Conservation (phyloP, 2,113 vertebrate genomes). For the Cryptoleucopteryx plumbea region DNA sequence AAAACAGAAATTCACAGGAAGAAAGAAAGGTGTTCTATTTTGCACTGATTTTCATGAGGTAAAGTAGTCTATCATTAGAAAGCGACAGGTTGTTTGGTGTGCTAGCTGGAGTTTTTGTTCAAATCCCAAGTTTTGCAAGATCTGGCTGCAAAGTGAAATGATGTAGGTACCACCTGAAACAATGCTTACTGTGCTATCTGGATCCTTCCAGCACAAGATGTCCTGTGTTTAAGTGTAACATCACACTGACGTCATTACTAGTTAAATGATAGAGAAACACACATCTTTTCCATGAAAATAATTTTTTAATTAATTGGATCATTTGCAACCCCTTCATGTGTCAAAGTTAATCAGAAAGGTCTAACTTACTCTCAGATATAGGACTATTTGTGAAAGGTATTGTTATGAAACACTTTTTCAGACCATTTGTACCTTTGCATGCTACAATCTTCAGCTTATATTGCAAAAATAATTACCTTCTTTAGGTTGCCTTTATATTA, state of each 20-base stretch:
- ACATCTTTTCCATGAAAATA: background rate
- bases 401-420: background rate
- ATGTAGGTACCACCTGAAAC: background rate
- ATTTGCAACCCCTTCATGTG: background rate
- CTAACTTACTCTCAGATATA: background rate
- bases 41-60: background rate
- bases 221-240: background rate
- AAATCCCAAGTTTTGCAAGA: background rate
- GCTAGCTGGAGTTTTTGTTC: background rate
- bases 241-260: background rate
- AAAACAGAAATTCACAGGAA: background rate
- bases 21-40: background rate
- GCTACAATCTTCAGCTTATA: background rate
- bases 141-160: background rate
- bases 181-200: accelerated
- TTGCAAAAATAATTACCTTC: background rate
- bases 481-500: background rate
- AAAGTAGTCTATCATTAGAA: background rate
- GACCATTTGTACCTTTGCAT: background rate
- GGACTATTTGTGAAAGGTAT: background rate
- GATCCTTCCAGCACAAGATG: background rate
- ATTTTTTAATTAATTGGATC: background rate
- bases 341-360: background rate
- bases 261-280: background rate
- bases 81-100: background rate